phyloP scores from a whole-genome alignment of 2,113 vertebrate species.

The Tonatia bakeri region DNA sequence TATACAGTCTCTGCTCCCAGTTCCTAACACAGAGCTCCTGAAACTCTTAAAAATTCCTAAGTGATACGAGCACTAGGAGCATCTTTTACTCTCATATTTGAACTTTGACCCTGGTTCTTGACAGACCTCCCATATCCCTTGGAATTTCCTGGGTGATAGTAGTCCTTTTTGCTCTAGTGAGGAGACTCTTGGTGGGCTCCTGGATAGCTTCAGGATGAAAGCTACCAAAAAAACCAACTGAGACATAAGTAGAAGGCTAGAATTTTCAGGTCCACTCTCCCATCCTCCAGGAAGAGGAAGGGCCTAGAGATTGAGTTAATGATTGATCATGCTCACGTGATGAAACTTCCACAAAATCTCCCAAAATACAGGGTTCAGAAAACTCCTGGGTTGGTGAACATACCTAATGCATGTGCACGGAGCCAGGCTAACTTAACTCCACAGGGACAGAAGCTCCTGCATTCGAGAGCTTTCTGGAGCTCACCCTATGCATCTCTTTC shows the following conservation, averaged over 20 bases:
- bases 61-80: not conserved
- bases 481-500: not conserved
- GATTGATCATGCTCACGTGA: not conserved
- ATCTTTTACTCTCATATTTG: not conserved
- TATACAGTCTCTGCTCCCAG: not conserved
- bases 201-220: not conserved
- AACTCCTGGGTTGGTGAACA: not conserved
- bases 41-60: not conserved
- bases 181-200: not conserved
- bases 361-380: not conserved
- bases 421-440: not conserved
- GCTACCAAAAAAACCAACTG: not conserved
- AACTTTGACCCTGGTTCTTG: not conserved
- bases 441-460: not conserved
- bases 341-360: not conserved
- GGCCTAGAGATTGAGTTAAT: not conserved
- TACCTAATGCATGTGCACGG: not conserved
- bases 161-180: not conserved
- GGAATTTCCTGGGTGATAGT: not conserved
- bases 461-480: not conserved
- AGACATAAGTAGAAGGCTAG: not conserved
- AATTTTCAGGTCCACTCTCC: not conserved
- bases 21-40: not conserved
- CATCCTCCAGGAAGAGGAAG: not conserved
- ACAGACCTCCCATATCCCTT: not conserved